Conservation (phyloP, 2,888 invertebrate species). For the Agrochola litura region DNA sequence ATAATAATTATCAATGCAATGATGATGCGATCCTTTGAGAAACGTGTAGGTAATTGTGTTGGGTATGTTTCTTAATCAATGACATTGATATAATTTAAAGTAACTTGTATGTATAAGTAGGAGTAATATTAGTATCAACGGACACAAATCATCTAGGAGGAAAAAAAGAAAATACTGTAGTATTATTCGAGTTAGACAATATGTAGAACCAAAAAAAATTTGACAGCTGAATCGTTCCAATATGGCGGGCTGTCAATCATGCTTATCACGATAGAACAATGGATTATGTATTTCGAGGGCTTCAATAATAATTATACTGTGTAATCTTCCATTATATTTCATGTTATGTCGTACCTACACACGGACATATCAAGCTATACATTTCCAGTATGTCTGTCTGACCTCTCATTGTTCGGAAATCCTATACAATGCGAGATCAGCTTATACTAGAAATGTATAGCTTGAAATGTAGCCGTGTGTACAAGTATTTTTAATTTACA, state of each 20-base stretch:
- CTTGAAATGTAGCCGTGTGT: no score
- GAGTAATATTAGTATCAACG: neutral
- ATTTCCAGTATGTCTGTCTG: no score
- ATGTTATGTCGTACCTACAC: no score
- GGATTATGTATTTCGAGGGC: neutral
- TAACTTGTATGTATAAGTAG: neutral
- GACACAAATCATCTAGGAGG: neutral
- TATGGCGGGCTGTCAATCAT: neutral
- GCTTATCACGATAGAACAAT: neutral
- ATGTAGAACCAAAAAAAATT: neutral
- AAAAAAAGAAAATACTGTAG: neutral
- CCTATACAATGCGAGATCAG: no score
- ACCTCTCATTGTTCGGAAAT: no score
- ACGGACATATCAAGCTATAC: no score
- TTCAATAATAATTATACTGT: conserved; percentile 3
- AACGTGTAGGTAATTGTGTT: neutral
- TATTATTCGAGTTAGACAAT: conserved; percentile 6
- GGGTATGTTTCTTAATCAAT: neutral
- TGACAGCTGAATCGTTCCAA: neutral
- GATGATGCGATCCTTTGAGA: neutral
- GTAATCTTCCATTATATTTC: neutral
- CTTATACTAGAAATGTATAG: no score
- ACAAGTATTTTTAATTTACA: neutral
- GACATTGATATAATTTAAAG: neutral
- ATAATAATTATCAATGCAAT: neutral